Percentiles rank a stretch among this genome's conserved stretches.
These are phyloP conservation scores for Neotoxoptera formosana DNA, from an alignment of 1,140 invertebrate genomes.

Conservation along the genomic window DNA sequence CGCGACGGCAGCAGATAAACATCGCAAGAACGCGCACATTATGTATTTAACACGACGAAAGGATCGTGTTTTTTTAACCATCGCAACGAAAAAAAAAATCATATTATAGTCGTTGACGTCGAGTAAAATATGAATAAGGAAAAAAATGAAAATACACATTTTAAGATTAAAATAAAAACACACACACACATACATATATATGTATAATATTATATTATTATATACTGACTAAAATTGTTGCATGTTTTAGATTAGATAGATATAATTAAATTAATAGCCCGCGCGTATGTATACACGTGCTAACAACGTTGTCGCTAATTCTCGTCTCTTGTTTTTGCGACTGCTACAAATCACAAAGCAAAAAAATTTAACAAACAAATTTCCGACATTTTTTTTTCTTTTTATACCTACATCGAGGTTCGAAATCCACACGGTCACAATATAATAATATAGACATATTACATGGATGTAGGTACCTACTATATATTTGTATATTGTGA, in stretches of 20 bases:
- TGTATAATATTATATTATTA: not conserved
- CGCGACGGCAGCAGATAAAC: not conserved
- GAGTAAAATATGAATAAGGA: constrained; percentile 15
- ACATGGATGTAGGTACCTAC: not conserved
- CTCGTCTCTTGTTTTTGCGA: constrained; percentile 10
- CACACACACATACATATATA: not conserved
- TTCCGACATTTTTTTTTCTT: not conserved
- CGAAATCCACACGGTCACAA: not conserved
- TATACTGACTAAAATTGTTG: constrained; percentile 16
- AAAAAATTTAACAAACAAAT: constrained; percentile 31
- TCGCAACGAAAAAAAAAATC: not conserved
- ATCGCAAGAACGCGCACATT: constrained; percentile 12
- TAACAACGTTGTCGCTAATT: constrained; percentile 46
- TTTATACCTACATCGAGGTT: not conserved
- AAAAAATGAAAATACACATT: constrained; percentile 31
- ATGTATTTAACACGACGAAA: constrained; percentile 42
- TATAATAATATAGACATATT: too few species aligned
- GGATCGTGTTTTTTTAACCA: constrained; percentile 30
- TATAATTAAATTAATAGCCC: constrained; percentile 43
- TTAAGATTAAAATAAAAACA: constrained; percentile 11
- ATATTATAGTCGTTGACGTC: not conserved
- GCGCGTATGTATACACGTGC: constrained; percentile 24
- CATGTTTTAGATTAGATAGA: constrained; percentile 35
- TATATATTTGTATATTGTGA: not conserved
- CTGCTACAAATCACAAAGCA: constrained; percentile 3